Evolutionary conservation across 1,140 invertebrate species (phyloP).

Genomic region (Anadara kagoshimensis): DNA sequence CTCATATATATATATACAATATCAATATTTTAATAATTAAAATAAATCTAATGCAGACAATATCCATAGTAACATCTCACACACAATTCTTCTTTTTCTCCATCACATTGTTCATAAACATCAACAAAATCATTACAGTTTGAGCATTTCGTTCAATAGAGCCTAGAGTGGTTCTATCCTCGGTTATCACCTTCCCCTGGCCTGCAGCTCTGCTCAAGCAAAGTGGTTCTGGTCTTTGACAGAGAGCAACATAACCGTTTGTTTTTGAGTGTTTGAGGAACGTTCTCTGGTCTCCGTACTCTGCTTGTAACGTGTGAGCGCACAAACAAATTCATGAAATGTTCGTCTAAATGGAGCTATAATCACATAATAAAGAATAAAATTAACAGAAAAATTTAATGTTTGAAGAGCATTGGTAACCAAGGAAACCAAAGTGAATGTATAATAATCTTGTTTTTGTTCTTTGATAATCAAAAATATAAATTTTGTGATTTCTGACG

Average conservation of each 20-base stretch:
- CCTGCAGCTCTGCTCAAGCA: neutral
- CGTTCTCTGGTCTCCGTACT: constrained; percentile 24
- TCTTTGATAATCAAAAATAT: constrained; percentile 48
- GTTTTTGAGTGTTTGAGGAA: constrained; percentile 46
- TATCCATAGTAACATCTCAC: too few species aligned
- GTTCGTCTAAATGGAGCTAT: constrained; percentile 55
- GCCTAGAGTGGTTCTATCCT: too few species aligned
- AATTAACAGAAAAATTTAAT: constrained; percentile 59
- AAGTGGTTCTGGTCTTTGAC: constrained; percentile 40
- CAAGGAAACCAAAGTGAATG: constrained; percentile 40
- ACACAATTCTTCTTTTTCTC: too few species aligned
- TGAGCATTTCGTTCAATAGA: too few species aligned
- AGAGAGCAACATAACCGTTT: constrained; percentile 49
- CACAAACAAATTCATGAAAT: constrained; percentile 54
- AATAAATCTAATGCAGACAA: too few species aligned
- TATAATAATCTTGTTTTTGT: constrained; percentile 28
- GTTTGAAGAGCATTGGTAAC: constrained; percentile 54
- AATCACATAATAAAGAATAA: constrained; percentile 56
- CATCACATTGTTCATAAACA: too few species aligned
- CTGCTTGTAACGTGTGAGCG: constrained; percentile 31
- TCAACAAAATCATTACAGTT: too few species aligned
- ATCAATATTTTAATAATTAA: too few species aligned
- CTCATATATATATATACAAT: too few species aligned
- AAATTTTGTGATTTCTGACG: constrained; percentile 63
- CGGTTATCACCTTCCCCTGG: too few species aligned